A percentile compares a stretch with the other conserved stretches of the same genome.
phyloP scores from a whole-genome alignment of 2,113 vertebrate genomes.

The Colossoma macropomum region DNA sequence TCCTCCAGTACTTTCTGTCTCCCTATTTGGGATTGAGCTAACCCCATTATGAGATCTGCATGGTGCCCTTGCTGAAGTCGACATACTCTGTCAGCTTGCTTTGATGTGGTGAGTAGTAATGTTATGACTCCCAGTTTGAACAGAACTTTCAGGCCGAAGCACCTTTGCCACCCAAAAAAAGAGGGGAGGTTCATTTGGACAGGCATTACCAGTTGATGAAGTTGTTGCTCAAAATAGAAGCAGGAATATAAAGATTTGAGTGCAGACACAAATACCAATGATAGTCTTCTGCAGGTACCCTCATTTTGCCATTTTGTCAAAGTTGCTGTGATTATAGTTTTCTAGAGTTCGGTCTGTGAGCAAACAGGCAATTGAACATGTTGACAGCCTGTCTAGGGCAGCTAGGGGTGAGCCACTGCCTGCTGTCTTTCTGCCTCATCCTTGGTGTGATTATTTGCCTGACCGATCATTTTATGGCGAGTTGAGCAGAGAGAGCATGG shows the following conservation, averaged over 20 bases:
- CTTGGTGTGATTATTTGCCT: slow-evolving; percentile 22
- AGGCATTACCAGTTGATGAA: background rate
- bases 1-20: background rate
- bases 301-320: background rate
- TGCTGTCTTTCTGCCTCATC: background rate
- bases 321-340: slow-evolving; percentile 12
- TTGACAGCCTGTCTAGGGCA: background rate
- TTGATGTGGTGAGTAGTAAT: background rate
- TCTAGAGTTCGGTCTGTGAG: background rate
- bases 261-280: background rate
- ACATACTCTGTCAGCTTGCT: background rate
- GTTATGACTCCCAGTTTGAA: background rate
- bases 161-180: background rate
- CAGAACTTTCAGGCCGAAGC: background rate
- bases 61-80: slow-evolving; percentile 25
- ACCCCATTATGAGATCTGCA: background rate
- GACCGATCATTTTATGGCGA: slow-evolving; percentile 35
- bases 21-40: slow-evolving; percentile 11
- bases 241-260: background rate
- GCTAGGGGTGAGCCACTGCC: background rate
- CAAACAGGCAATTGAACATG: background rate
- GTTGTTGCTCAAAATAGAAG: background rate
- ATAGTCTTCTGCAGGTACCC: background rate
- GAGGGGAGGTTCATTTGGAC: background rate
- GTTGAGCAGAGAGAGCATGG: slow-evolving; percentile 19